A percentile compares a stretch with the other conserved stretches of the same genome.
These are phyloP conservation scores for Himalopsyche anomala DNA, from an alignment of 2,888 invertebrate genomes.

Conservation along the genomic window DNA sequence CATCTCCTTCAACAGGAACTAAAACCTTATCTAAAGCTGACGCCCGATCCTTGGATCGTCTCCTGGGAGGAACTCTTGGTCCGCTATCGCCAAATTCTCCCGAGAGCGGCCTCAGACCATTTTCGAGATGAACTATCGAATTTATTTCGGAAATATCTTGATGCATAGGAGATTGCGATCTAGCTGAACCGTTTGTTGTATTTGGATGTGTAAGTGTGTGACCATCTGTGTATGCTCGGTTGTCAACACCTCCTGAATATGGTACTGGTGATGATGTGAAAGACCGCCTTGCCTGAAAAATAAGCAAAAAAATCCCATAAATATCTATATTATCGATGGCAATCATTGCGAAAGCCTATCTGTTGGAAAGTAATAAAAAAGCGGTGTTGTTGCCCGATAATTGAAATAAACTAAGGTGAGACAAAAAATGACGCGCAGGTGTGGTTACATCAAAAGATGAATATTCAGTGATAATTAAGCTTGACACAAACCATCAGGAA, in stretches of 20 bases:
- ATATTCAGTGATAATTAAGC: no score
- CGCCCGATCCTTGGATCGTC: constrained; percentile 49
- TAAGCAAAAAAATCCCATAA: not conserved
- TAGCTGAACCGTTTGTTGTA: not conserved
- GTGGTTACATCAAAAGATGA: no score
- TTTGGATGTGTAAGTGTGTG: not conserved
- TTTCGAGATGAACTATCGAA: not conserved
- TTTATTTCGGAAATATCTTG: constrained; percentile 1
- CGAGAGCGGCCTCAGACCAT: not conserved
- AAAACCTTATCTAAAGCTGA: constrained; percentile 33
- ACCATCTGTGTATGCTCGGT: constrained; percentile 17
- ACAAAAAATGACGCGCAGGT: no score
- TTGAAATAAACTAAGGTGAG: no score
- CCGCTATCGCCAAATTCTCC: constrained; percentile 19
- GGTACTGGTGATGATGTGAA: not conserved
- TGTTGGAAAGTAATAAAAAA: no score
- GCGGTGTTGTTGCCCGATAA: no score
- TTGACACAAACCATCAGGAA: no score
- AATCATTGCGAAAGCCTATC: no score
- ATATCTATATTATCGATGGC: no score
- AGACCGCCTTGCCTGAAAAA: not conserved
- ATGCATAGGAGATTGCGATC: not conserved
- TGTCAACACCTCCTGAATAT: not conserved
- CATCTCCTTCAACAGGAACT: constrained; percentile 17
- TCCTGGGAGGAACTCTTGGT: constrained; percentile 58